Evolutionary conservation across 2,113 vertebrate genomes (phyloP).

Genomic region (Sinocyclocheilus anshuiensis): DNA sequence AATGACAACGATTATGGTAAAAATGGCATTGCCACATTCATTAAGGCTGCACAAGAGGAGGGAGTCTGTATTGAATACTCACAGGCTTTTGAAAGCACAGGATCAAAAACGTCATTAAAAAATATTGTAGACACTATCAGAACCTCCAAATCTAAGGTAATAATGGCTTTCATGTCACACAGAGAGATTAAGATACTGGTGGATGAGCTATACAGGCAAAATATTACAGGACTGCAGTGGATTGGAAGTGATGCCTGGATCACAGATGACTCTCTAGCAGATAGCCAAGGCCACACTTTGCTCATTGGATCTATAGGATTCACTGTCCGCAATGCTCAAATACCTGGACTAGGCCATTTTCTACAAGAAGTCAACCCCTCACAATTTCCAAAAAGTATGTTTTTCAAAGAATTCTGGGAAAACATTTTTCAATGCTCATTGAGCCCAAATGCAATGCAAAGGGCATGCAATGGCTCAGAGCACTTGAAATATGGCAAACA

Average conservation of each 20-base stretch:
- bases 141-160: constrained; percentile 71
- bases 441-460: constrained; percentile 40
- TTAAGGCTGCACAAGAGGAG: constrained; percentile 60
- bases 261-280: constrained; percentile 69
- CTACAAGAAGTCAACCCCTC: constrained; percentile 70
- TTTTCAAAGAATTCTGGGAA: constrained; percentile 78
- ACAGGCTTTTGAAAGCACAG: constrained; percentile 56
- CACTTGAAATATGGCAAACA: constrained; percentile 65
- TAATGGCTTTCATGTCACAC: constrained; percentile 77
- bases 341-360: constrained; percentile 70
- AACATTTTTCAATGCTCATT: constrained; percentile 71
- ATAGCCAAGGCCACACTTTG: constrained; percentile 60
- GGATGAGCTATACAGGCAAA: constrained; percentile 57
- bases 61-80: constrained; percentile 61
- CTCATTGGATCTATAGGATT: constrained; percentile 72
- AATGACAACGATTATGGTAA: constrained; percentile 78
- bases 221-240: constrained; percentile 74
- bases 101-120: constrained; percentile 34
- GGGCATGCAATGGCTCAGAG: constrained; percentile 69
- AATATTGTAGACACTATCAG: constrained; percentile 52
- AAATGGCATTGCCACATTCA: constrained; percentile 72
- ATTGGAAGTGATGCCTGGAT: constrained; percentile 79
- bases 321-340: constrained; percentile 64
- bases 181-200: constrained; percentile 70
- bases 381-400: constrained; percentile 70